These are phyloP conservation scores for Jacana jacana DNA, from an alignment of 2,113 vertebrate genomes.

Conservation along the genomic window DNA sequence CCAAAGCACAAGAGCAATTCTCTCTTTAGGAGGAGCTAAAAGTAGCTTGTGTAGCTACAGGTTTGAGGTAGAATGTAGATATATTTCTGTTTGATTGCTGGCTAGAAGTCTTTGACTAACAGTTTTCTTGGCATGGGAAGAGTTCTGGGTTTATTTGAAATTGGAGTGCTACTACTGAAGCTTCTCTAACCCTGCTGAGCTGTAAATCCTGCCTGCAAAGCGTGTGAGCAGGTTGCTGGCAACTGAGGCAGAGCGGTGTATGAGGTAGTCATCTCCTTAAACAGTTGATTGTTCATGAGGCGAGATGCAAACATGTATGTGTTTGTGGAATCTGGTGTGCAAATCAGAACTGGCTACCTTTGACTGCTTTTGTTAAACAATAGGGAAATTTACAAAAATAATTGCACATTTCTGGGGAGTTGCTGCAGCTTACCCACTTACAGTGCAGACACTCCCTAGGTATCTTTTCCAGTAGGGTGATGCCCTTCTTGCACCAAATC, in stretches of 20 bases:
- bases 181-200: not conserved
- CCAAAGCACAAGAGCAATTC: not conserved
- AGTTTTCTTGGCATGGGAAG: not conserved
- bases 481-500: not conserved
- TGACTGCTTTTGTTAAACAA: not conserved
- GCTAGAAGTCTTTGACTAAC: not conserved
- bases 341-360: not conserved
- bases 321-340: not conserved
- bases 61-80: not conserved
- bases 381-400: not conserved
- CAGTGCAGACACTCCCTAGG: not conserved
- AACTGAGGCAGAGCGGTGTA: not conserved
- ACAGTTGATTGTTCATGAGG: rapidly evolving
- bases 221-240: not conserved
- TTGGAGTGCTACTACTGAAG: not conserved
- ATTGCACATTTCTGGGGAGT: not conserved
- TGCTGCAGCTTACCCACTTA: not conserved
- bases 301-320: rapidly evolving
- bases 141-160: not conserved
- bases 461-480: not conserved
- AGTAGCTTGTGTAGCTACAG: not conserved
- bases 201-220: not conserved
- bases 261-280: not conserved
- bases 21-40: not conserved
- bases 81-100: not conserved